These are phyloP conservation scores for Fregata magnificens DNA, from an alignment of 2,113 vertebrate species.

Conservation along the genomic window DNA sequence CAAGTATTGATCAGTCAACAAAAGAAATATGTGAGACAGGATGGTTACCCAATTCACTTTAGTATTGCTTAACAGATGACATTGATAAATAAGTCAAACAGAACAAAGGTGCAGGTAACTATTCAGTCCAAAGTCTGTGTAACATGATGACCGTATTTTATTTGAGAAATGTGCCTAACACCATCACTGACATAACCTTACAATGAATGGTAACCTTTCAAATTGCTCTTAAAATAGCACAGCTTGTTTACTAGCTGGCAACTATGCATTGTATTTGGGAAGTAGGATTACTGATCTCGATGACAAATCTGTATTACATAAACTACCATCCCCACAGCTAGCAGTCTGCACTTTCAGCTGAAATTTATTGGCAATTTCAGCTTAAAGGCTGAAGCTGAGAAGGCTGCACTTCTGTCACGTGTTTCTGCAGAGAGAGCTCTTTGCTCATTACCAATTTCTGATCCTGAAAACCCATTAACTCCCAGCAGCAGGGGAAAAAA, in stretches of 20 bases:
- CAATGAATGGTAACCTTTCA: neutral
- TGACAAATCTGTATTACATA: neutral
- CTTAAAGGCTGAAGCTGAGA: neutral
- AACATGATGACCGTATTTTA: neutral
- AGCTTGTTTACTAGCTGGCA: neutral
- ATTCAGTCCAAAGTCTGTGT: neutral
- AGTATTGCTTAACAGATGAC: neutral
- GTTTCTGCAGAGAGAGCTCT: neutral
- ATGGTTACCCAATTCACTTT: neutral
- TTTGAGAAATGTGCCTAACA: neutral
- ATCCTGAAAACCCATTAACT: slow-evolving; percentile 10
- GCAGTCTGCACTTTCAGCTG: neutral
- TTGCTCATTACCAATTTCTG: neutral
- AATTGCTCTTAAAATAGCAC: neutral
- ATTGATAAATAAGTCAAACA: neutral
- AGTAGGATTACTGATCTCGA: neutral
- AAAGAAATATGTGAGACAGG: neutral
- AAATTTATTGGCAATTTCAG: neutral
- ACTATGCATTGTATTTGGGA: neutral
- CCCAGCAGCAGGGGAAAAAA: neutral
- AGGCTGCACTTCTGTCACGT: neutral
- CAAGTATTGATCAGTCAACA: neutral
- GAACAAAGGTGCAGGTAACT: neutral
- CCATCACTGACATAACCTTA: neutral
- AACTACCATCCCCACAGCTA: neutral